A percentile compares a stretch with the other conserved stretches of the same genome.
These are phyloP conservation scores for Ichneumon xanthorius DNA, from an alignment of 2,888 invertebrate genomes.

Conservation along the genomic window DNA sequence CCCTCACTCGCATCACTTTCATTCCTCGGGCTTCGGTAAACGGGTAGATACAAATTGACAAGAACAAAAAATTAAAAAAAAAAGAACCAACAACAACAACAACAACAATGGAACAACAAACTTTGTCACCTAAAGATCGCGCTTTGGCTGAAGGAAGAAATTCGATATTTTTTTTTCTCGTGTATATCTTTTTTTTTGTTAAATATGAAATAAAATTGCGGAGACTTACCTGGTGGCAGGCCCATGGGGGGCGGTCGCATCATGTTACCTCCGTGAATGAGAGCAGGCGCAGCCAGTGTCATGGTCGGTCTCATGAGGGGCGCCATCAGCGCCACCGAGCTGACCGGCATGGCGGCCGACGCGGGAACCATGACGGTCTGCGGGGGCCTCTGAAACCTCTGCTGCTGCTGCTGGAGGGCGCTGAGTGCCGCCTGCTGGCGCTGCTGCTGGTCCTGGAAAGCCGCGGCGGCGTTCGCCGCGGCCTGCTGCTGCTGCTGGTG, in stretches of 20 bases:
- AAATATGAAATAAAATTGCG: constrained; percentile 36
- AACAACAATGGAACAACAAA: constrained; percentile 3
- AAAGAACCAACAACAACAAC: not conserved
- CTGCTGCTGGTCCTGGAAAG: constrained; percentile 83
- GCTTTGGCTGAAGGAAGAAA: constrained; percentile 11
- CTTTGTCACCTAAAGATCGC: constrained; percentile 20
- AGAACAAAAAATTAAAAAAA: not conserved
- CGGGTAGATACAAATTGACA: not conserved
- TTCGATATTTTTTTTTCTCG: not conserved
- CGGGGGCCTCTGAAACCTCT: constrained; percentile 85
- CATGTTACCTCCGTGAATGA: constrained; percentile 87
- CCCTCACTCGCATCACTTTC: constrained; percentile 49
- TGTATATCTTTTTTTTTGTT: constrained; percentile 21
- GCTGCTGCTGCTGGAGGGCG: constrained; percentile 84
- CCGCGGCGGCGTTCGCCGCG: constrained; percentile 85
- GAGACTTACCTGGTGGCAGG: constrained; percentile 88
- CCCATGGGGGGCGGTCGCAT: constrained; percentile 89
- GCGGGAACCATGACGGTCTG: constrained; percentile 85
- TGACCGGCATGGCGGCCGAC: constrained; percentile 85
- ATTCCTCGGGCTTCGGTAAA: constrained; percentile 30
- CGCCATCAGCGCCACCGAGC: constrained; percentile 86
- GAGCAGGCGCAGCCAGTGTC: constrained; percentile 86
- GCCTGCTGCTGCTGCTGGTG: constrained; percentile 82
- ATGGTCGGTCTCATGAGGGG: constrained; percentile 86
- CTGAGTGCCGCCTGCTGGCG: constrained; percentile 84